Evolutionary conservation across 2,113 vertebrate species (phyloP).

Genomic region (Albula glossodonta): DNA sequence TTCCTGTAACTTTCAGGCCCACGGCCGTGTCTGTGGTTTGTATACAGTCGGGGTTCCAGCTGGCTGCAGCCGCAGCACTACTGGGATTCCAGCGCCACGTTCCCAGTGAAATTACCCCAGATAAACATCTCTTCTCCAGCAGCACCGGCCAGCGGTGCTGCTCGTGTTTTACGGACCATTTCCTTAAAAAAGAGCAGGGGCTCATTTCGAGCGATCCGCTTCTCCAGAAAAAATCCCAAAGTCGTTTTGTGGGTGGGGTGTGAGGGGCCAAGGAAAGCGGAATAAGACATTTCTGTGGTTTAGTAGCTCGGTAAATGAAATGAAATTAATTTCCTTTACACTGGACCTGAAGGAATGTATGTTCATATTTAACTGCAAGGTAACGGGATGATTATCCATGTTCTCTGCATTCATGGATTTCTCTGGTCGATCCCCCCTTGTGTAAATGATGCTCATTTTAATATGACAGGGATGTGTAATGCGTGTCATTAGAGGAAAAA

Average conservation of each 20-base stretch:
- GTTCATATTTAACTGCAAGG: not conserved
- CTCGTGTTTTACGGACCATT: conserved; percentile 56
- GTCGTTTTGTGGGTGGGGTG: not conserved
- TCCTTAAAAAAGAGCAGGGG: conserved; percentile 41
- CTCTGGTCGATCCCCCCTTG: not conserved
- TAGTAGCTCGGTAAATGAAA: not conserved
- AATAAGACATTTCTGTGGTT: conserved; percentile 12
- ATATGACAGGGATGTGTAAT: not conserved
- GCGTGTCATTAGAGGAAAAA: not conserved
- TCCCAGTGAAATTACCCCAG: conserved; percentile 50
- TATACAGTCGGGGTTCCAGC: conserved; percentile 20
- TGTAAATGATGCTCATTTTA: not conserved
- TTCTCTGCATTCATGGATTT: not conserved
- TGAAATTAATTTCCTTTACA: conserved; percentile 3
- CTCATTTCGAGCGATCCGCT: conserved; percentile 40
- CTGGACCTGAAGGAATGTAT: not conserved
- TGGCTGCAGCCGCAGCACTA: not conserved
- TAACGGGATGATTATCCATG: not conserved
- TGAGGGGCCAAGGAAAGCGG: not conserved
- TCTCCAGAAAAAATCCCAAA: conserved; percentile 5
- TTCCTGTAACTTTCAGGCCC: not conserved
- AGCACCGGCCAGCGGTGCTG: conserved; percentile 37
- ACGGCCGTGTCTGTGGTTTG: conserved; percentile 16
- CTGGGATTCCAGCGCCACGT: conserved; percentile 4
- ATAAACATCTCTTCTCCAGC: conserved; percentile 60